Base-by-base conservation (phyloP, 2,113 vertebrate species). In the Todiramphus chloris region DNA sequence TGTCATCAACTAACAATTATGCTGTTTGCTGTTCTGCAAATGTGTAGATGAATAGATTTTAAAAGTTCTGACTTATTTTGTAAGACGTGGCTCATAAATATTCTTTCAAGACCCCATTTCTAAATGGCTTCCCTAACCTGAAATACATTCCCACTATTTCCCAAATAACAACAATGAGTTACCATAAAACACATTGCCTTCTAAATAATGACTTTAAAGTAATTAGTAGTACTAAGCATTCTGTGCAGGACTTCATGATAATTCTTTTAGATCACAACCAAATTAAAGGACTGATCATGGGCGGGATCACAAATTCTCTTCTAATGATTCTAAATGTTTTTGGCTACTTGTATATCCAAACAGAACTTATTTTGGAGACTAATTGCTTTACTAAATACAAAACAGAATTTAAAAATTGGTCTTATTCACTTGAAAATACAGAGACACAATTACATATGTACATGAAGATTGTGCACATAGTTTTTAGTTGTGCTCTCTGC, bases 401-500 rank as follows among this genome's bases (percentile, higher is more conserved):
- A 67, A 10, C 5, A 31, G 6, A 82, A 41, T 35, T 2, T 23
- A 66, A 53, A 53, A 16, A 25, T 6, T 83, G 8, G 2, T 60
- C 24, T 48, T 35, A 82, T 19, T 9, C 11, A 41, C 16, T 44
- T 48, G 35, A 68, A 70, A 78, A 68, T 24, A 75, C 3, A 67
- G 16, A 10, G 13, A 50, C 12, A 4, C 2, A 16, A 50, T 30
- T 14, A 68, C 4, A 5, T 16, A 51, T 1, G 1, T 51, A 3
- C 9, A 72, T 39, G 5, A 56, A 63, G 3, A 64, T 46, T 51
- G 23, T 60, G 16, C 2, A 24, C 37, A 33, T 33, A 58, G 55
- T 15, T 60, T 60, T 60, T 24, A 35, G 6, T 33, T 33, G 55
- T 33, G 55, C 63, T 43, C 19, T 66, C 28, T 66, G 63, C 9